Base-by-base conservation (phyloP, 1,140 invertebrate species). In the Philopotamus ludificatus region DNA sequence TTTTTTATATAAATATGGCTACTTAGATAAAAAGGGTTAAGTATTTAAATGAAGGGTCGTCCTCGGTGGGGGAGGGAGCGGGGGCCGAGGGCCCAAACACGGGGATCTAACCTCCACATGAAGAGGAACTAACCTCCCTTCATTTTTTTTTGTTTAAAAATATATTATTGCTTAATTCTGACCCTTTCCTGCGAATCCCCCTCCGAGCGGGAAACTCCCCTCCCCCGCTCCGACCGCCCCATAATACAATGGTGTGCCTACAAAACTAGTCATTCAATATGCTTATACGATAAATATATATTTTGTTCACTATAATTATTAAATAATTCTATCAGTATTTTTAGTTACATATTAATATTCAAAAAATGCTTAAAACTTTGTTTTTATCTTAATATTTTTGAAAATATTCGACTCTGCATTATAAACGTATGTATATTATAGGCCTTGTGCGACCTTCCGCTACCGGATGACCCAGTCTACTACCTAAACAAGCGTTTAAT, bases 191-290 rank as follows among this genome's bases (percentile, higher is more conserved):
- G 44, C 42, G 9, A 58, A 42, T 15, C 41, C 8, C n/a, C 34
- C 57, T 23, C 44, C 51, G 8, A 12, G n/a, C 23, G 4, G 21
- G 12, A n/a, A n/a, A n/a, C n/a, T n/a, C 55, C 7, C 57, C 57
- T 44, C 57, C 57, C 42, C 15, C 42, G 20, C 57, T 60, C 45
- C 22, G 22, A 10, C 12, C 66, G 12, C 39, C 16, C 54, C n/a
- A 9, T 20, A 7, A 58, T 47, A 58, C 50, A 47, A 64, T 55
- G 66, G 47, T 62, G 45, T 57, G 4, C 28, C 63, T 65, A 68
- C 67, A 65, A 65, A 65, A 68, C 67, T 68, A 68, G 57, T 61
- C 67, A 62, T 68, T 54, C 63, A 62, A 65, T 68, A 61, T 62
- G n/a, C 67, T 62, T 68, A 68, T 34, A 18, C 28, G 16, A 57